Evolutionary conservation across 2,888 invertebrate genomes (phyloP).

Genomic region (Agrochola lychnidis): DNA sequence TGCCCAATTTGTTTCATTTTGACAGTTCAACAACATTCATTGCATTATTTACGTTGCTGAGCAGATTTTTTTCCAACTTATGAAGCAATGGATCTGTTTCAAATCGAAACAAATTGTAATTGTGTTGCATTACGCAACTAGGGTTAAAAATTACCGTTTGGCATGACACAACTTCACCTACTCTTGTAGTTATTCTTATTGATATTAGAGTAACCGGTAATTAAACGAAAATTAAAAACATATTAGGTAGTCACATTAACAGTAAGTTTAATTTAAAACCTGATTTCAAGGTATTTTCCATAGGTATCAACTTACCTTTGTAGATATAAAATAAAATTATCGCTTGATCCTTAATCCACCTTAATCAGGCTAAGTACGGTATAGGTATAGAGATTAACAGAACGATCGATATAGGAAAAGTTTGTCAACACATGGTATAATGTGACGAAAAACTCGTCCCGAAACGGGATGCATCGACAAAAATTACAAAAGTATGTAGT

Average conservation of each 20-base stretch:
- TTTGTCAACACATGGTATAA: not conserved
- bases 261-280: not conserved
- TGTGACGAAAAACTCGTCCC: not conserved
- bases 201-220: not conserved
- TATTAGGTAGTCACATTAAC: not conserved
- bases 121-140: no score
- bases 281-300: slow-evolving; percentile 2
- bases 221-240: not conserved
- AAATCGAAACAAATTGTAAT: no score
- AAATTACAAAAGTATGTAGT: not conserved
- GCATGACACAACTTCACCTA: not conserved
- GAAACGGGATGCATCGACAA: not conserved
- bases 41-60: no score
- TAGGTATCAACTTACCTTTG: not conserved
- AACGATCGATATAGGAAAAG: not conserved
- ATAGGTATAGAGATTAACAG: no score
- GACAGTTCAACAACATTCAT: no score
- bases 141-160: no score
- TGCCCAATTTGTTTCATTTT: no score
- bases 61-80: no score
- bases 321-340: not conserved
- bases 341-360: not conserved
- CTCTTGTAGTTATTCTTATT: not conserved
- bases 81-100: no score
- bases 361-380: not conserved